Conservation (phyloP, 2,797 vertebrate species). For the Rhynchonycteris naso region DNA sequence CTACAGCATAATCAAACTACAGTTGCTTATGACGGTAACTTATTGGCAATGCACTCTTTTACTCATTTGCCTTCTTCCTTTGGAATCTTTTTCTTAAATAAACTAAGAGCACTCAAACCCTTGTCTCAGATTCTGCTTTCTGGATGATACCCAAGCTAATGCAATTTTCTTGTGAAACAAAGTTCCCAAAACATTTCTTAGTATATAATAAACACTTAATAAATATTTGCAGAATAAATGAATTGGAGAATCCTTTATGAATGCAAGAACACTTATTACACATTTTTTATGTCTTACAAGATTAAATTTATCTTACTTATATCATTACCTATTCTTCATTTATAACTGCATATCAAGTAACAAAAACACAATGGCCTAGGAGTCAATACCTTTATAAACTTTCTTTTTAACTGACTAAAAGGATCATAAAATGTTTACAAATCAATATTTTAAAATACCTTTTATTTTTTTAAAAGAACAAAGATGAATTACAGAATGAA, state of each 20-base stretch:
- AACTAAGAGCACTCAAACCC: neutral
- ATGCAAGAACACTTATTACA: neutral
- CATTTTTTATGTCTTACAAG: neutral
- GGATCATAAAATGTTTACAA: neutral
- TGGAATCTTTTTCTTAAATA: neutral
- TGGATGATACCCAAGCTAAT: neutral
- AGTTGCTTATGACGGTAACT: neutral
- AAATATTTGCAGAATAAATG: conserved; percentile 36
- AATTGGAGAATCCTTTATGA: neutral
- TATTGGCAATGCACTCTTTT: neutral
- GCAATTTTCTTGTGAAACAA: neutral
- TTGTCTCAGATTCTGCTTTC: neutral
- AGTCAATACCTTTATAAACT: neutral
- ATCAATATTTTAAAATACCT: conserved; percentile 3
- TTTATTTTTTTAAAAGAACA: neutral
- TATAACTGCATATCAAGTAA: neutral
- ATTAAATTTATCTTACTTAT: neutral
- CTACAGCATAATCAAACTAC: neutral
- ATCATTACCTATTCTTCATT: neutral
- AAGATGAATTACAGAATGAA: conserved; percentile 5
- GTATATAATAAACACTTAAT: neutral
- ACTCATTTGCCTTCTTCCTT: neutral
- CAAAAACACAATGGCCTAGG: neutral
- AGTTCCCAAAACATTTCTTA: neutral
- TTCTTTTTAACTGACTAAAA: neutral